Base-by-base conservation (phyloP, 2,113 vertebrate genomes). In the Carassius carassius region DNA sequence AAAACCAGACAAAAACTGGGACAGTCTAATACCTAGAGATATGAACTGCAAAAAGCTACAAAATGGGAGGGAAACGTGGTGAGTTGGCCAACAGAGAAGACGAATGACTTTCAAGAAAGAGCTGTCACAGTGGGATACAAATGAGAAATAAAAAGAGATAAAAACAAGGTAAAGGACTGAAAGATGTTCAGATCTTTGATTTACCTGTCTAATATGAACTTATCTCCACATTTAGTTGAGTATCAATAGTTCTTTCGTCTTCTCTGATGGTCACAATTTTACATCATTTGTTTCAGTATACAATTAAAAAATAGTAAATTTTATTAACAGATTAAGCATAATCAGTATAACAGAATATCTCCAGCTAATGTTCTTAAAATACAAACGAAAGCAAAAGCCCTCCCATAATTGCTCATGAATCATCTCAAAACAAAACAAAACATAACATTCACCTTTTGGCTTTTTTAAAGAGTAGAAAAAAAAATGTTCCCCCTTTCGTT, bases 281-380 rank as follows among this genome's bases (percentile, higher is more conserved):
- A 80, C 44, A 78, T 67, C 60, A 47, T 77, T 83, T 83, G 56
- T 32, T 84, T 86, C 47, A 77, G 83, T 81, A 69, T 75, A 78
- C 73, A 82, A 74, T 85, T 72, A 60, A 82, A 83, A 86, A 83
- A 69, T 51, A 82, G 72, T 58, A 51, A 83, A 41, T 41, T 41
- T 37, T 77, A 82, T 80, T 56, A 86, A 88, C 80, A 83, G 75
- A 85, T 78, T 73, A 75, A 83, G 72, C 70, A 60, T 56, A 49
- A 78, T 78, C 76, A 78, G 76, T 60, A 78, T 60, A 60, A 58
- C 76, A 78, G 76, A 78, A 78, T 72, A 49, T 54, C 70, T 74
- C 76, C 67, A 23, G 78, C 77, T 73, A 70, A 85, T 80, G 58
- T 83, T 83, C 58, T 87, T 87, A 87, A 87, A 87, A 87, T 87